Base-by-base conservation (phyloP, 2,113 vertebrate genomes). In the Salvelinus sp. region DNA sequence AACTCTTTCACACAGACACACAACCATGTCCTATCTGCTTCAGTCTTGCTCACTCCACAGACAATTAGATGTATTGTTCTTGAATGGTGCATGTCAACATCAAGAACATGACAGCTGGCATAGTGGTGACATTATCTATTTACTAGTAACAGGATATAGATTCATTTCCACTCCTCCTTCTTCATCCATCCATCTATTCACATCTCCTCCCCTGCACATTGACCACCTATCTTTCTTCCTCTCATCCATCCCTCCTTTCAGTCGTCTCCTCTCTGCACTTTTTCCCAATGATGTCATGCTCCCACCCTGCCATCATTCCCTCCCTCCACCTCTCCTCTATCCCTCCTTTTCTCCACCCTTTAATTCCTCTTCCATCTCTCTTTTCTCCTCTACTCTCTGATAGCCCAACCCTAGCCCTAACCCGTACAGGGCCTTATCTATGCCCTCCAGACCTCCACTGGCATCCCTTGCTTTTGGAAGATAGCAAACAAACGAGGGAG, bases 391-490 rank as follows among this genome's bases (percentile, higher is more conserved):
- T 44, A n/a, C 50, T 28, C 38, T 71, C 63, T 74, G n/a, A 62
- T 23, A 62, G n/a, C 33, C 70, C 27, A 6, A 57, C 16, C 16
- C 54, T 57, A 57, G 16, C 16, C 3, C 54, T 20, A 25, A 70
- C 64, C 77, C 47, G 6, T 25, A 58, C 76, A 74, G 63, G 60
- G 65, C 70, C 71, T 85, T 86, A 87, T 88, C 80, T 81, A 78
- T 79, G 70, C 71, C 73, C 79, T 79, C 76, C 80, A 84, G 82
- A 81, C 76, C 75, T 76, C 69, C 27, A 20, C 23, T 50, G 18
- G 27, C n/a, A 68, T 72, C 78, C 28, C 73, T 68, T 74, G 13
- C 73, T 80, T 79, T 78, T 58, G 69, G 75, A 62, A 70, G 69
- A 57, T 13, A 22, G 76, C 73, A 77, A 80, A 78, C 74, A 82